Evolutionary conservation across 2,113 vertebrate genomes (phyloP), one percentile per base, ranked within the genome.

Genomic region (Percopsis transmontana): DNA sequence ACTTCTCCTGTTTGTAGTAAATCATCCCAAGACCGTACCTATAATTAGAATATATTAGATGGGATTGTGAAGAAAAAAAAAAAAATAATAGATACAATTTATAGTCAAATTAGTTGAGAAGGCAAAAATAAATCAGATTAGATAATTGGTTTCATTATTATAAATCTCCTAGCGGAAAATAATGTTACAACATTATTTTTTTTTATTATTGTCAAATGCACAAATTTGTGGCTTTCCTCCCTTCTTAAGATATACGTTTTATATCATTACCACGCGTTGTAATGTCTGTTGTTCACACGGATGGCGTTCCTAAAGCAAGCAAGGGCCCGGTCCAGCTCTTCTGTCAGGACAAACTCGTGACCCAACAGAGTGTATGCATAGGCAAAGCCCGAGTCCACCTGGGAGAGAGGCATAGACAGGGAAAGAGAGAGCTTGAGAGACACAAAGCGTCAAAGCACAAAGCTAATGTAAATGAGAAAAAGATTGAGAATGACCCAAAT

Each of bases 1-100:
- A 99, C 82, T 99, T 99, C 87, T 99, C 97, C 86, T 99, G 97
- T 76, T 99, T 99, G 88, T 97, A 99, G 90, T 99, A 99, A 85
- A 99, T 99, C 97, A 99, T 99, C 73, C 97, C 97, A 87, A 99
- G 90, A 42, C 97, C 97, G 20, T 98, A 99, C 97, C 97, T 99
- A 80, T 0, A 4, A 2, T 64, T 84, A n/a, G n/a, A n/a, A n/a
- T n/a, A 85, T n/a, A 71, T 70, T 78, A 74, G 12, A 78, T 76
- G 15, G 13, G 10, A n/a, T 48, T 7, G 1, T 3, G 21, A 3
- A 44, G 16, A 41, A 14, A 18, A 39, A 3, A 44, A 23, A 41
- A 14, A 18, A n/a, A 19, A 11, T 11, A 11, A 9, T 11, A 56
- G 24, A 56, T 15, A 12, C 2, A 55, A 18, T 19, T 51, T n/a